Evolutionary conservation across 1,140 invertebrate species (phyloP), one percentile per base, ranked within the genome.

Genomic region (Drosophila orena): DNA sequence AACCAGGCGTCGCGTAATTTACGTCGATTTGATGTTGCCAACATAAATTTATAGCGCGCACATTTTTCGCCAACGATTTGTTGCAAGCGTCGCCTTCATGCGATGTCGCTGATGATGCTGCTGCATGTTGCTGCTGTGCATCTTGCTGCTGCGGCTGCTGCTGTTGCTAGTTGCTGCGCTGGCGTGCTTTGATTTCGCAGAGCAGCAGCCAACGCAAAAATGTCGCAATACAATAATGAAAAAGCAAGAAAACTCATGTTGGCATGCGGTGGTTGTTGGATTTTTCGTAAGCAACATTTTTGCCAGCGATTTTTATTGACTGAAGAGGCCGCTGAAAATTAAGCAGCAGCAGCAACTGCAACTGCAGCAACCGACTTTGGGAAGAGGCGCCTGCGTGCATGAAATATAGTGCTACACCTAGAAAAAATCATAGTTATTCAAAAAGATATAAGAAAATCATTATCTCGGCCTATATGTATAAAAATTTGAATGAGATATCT

Each of bases 151-250:
- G 76, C 50, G 47, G 27, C 50, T 64, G 77, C 47, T 71, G 35
- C 35, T 37, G 35, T 14, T 37, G 35, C 35, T 10, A 30, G 75
- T 43, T 73, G 77, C 44, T 81, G 75, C 56, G 75, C 56, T 84
- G 74, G 66, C 69, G 60, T 88, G 83, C 79, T 88, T 88, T 88
- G 80, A 89, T 88, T 88, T 88, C 76, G 59, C 79, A 77, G 77
- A 77, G 84, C 81, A 80, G 78, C 81, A 79, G 52, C 77, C 75
- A 61, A 66, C 61, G 85, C 81, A 88, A 88, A 89, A 88, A 88
- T 88, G 83, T 88, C 83, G 83, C 83, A 88, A 88, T 88, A 86
- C 76, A 83, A 86, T 86, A 86, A 86, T 86, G 83, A 86, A 86
- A 86, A 86, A 83, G 75, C 79, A 79, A 79, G 79, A 58, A 86